Conservation (phyloP, 2,888 invertebrate species). For the Mycogona germanica region DNA sequence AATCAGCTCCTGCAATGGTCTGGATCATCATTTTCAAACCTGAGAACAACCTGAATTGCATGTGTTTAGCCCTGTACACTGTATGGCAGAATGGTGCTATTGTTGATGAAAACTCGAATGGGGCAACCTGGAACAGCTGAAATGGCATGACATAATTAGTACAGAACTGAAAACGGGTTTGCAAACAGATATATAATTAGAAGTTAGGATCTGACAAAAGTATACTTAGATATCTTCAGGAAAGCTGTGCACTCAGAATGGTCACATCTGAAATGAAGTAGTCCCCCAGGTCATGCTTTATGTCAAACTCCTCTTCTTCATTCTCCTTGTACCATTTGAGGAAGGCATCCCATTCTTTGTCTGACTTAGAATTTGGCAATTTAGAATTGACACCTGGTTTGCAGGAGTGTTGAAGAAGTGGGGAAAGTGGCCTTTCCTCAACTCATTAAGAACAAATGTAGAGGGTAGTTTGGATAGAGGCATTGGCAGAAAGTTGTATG, state of each 20-base stretch:
- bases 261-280: slow-evolving; percentile 3
- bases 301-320: not conserved
- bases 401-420: slow-evolving; percentile 1
- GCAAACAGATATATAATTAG: no score
- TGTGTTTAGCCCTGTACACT: no score
- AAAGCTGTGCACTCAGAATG: not conserved
- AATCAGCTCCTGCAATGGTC: no score
- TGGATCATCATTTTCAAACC: no score
- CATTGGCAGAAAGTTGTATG: slow-evolving; percentile 6
- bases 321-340: not conserved
- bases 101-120: no score
- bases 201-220: no score
- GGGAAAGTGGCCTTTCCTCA: slow-evolving; percentile 3
- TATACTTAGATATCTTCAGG: no score
- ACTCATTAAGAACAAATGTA: not conserved
- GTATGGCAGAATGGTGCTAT: no score
- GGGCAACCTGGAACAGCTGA: no score
- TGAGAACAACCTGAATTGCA: no score
- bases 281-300: not conserved
- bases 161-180: no score
- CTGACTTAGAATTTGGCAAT: not conserved
- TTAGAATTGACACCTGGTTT: not conserved
- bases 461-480: not conserved
- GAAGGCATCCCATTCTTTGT: not conserved
- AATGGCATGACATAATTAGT: no score